Evolutionary conservation across 1,140 invertebrate genomes (phyloP), one percentile per base, ranked within the genome.

Genomic region (Drosophila ironensis): DNA sequence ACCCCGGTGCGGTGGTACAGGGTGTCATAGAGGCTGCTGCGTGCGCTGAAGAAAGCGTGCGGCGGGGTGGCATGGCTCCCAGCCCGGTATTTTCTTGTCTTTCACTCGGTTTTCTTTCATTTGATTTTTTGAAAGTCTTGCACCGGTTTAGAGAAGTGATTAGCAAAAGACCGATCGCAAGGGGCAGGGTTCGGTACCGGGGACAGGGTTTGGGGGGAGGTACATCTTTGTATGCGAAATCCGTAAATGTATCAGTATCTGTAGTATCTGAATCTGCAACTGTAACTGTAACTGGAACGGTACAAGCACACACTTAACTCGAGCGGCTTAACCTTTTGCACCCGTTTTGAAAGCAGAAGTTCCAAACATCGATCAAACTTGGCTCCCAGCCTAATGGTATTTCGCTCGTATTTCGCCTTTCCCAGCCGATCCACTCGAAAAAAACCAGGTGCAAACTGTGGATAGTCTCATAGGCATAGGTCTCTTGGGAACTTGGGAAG

Each of bases 41-140:
- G 71, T 71, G 66, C 81, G 71, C 75, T n/a, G n/a, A n/a, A 64
- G 63, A 76, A 76, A 76, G 66, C 72, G 66, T 22, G n/a, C 20
- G 54, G 52, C 24, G 46, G 37, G 19, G 57, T 42, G 27, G 52
- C 9, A 20, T 53, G 5, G 37, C 11, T 35, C 35, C 17, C 33
- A 69, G 24, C 42, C n/a, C 27, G 67, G 40, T 64, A 78, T 66
- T 57, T 53, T 56, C 72, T 66, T 35, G 30, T 61, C 37, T 66
- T 33, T 52, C 46, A 47, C 19, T 22, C 17, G 1, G 4, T 6
- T 40, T 24, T 42, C 45, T 54, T 72, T 56, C 5, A 6, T 64
- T 67, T 67, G 41, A 25, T 25, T 53, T 71, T 77, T 81, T 82
- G 72, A 82, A 77, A 82, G 72, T 76, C 40, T 42, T 81, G 76